These are phyloP conservation scores for Streptopelia turtur DNA, from an alignment of 2,797 vertebrate genomes.

Conservation along the genomic window DNA sequence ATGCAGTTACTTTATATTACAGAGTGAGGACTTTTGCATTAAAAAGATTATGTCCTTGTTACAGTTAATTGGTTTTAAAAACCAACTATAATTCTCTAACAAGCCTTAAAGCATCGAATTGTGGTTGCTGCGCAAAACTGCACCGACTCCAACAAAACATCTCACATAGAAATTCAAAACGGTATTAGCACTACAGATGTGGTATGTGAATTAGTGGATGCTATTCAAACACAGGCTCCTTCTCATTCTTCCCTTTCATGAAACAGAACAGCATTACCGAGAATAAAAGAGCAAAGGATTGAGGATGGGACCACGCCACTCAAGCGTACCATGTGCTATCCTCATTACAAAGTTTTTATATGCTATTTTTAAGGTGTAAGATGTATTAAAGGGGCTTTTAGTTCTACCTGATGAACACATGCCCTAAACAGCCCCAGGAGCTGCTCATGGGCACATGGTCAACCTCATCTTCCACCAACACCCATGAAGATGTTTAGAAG, in stretches of 20 bases:
- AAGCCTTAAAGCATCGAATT: slow-evolving; percentile 51
- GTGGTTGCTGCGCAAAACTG: slow-evolving; percentile 18
- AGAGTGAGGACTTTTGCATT: background rate
- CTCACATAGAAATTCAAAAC: background rate
- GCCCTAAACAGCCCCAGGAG: background rate
- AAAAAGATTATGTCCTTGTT: slow-evolving; percentile 58
- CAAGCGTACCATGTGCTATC: background rate
- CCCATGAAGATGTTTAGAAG: background rate
- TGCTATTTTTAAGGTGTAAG: background rate
- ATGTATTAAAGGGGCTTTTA: background rate
- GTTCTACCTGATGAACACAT: background rate
- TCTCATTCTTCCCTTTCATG: background rate
- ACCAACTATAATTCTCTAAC: slow-evolving; percentile 35
- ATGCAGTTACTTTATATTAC: slow-evolving; percentile 30
- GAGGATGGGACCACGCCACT: background rate
- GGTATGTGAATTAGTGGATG: background rate
- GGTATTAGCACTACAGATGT: background rate
- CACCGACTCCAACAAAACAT: background rate
- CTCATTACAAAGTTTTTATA: background rate
- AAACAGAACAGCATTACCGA: background rate
- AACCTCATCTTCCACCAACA: background rate
- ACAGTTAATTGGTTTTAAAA: slow-evolving; percentile 58
- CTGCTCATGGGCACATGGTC: fast-evolving
- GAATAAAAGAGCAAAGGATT: background rate
- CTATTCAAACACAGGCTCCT: background rate